A percentile compares a stretch with the other conserved stretches of the same genome.
phyloP scores from a whole-genome alignment of 2,888 invertebrate species.

The Linnaemya tessellans region DNA sequence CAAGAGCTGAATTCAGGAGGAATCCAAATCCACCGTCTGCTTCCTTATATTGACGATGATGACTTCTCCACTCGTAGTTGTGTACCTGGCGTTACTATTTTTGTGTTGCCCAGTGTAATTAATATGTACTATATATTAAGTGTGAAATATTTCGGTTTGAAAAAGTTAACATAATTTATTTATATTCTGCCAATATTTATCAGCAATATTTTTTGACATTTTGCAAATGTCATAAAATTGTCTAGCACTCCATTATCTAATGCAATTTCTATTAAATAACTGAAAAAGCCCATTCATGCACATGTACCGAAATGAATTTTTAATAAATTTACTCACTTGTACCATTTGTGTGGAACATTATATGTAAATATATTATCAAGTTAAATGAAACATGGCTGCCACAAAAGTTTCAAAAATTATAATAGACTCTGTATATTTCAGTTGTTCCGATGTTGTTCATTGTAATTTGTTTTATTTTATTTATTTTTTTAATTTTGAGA shows the following conservation, averaged over 20 bases:
- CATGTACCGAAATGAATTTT: conserved; percentile 50
- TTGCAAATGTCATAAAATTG: conserved; percentile 47
- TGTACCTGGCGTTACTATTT: too few relatives aligned
- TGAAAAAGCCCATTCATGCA: conserved; percentile 27
- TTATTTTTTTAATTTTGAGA: conserved; percentile 46
- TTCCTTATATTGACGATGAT: too few relatives aligned
- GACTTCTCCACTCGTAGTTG: too few relatives aligned
- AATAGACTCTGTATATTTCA: conserved; percentile 49
- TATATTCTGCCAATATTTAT: background rate
- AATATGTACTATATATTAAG: background rate
- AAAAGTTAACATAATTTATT: background rate
- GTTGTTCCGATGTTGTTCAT: conserved; percentile 32
- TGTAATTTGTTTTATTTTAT: conserved; percentile 16
- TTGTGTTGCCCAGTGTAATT: too few relatives aligned
- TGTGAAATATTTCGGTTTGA: background rate
- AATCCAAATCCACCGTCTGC: too few relatives aligned
- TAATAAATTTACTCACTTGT: conserved; percentile 46
- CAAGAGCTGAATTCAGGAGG: too few relatives aligned
- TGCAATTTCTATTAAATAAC: conserved; percentile 23
- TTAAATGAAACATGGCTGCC: conserved; percentile 63
- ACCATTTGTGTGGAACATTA: conserved; percentile 40
- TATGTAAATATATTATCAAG: conserved; percentile 53
- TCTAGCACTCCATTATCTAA: conserved; percentile 26
- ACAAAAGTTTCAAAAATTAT: conserved; percentile 60
- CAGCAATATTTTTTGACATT: conserved; percentile 6